phyloP scores from a whole-genome alignment of 2,113 vertebrate genomes.

The Pterophyllum scalare region DNA sequence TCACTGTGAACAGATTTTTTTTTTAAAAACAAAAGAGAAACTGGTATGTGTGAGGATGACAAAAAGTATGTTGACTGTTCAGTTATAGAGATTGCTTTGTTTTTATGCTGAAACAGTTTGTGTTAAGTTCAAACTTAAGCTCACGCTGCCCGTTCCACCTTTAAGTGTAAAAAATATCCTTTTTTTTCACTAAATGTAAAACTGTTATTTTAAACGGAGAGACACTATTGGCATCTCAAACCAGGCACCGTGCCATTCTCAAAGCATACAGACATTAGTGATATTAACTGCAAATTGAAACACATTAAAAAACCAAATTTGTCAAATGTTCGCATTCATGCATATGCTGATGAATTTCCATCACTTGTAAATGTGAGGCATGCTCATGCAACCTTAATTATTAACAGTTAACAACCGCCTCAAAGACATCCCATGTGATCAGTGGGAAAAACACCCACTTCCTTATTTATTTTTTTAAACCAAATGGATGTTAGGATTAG shows the following conservation, averaged over 20 bases:
- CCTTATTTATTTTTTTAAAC: background rate
- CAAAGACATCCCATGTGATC: too few relatives aligned
- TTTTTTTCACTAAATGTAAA: background rate
- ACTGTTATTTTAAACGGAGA: background rate
- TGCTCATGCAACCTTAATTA: constrained; percentile 8
- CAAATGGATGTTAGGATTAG: background rate
- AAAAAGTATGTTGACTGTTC: background rate
- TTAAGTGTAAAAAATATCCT: background rate
- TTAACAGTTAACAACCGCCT: constrained; percentile 6
- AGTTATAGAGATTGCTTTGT: background rate
- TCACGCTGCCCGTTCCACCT: background rate
- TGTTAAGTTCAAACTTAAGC: background rate
- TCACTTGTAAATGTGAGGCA: constrained; percentile 28
- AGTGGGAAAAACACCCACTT: background rate
- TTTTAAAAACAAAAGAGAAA: too few relatives aligned
- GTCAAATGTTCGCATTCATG: constrained; percentile 21
- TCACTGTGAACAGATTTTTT: background rate
- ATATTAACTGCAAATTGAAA: constrained; percentile 22
- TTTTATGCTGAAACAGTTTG: background rate
- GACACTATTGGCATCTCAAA: background rate
- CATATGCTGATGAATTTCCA: constrained; percentile 23
- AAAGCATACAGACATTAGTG: background rate
- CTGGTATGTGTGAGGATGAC: background rate
- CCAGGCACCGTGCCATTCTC: background rate
- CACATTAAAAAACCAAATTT: constrained; percentile 5